Percentiles rank a stretch among this genome's conserved stretches.
These are phyloP conservation scores for Hyperoplus immaculatus DNA, from an alignment of 2,797 vertebrate species.

Conservation along the genomic window DNA sequence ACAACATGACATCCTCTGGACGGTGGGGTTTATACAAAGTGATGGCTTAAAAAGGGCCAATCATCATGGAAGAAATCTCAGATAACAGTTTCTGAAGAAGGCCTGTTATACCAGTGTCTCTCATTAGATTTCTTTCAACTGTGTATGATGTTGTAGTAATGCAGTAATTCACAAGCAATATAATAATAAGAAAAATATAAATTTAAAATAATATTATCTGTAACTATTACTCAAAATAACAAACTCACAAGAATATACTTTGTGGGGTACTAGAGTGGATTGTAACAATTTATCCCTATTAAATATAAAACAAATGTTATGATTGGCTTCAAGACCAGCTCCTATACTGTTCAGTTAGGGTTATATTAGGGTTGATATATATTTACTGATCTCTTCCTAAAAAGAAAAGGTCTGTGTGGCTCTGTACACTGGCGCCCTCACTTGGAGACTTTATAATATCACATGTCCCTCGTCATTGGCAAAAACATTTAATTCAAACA, in stretches of 20 bases:
- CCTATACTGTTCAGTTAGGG: neutral
- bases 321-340: neutral
- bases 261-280: neutral
- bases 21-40: constrained; percentile 27
- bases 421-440: constrained; percentile 58
- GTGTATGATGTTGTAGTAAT: too few relatives aligned
- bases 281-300: neutral
- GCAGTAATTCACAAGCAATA: neutral
- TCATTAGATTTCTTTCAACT: neutral
- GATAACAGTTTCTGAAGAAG: neutral
- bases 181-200: too few relatives aligned
- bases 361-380: neutral
- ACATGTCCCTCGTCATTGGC: neutral
- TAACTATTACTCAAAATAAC: neutral
- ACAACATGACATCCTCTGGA: constrained; percentile 28
- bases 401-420: neutral
- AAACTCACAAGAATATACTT: neutral
- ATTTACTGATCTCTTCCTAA: neutral
- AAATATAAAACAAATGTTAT: neutral
- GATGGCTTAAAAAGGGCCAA: constrained; percentile 43
- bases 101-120: neutral
- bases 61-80: constrained; percentile 11
- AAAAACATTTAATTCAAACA: neutral
- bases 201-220: neutral
- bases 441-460: constrained; percentile 33